Conservation (phyloP, 2,888 invertebrate genomes). For the Macrosiphum euphorbiae region DNA sequence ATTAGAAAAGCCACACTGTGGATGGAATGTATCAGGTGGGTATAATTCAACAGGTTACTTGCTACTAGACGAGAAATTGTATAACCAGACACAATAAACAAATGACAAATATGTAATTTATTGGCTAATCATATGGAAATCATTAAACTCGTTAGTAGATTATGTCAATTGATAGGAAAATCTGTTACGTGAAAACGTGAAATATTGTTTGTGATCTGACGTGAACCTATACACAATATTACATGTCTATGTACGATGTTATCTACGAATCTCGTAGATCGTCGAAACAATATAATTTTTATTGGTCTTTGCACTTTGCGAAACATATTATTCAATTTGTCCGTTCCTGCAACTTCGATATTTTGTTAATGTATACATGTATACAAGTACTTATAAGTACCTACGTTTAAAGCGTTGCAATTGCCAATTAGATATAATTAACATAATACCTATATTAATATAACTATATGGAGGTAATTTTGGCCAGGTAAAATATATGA, state of each 20-base stretch:
- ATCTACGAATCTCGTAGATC: neutral
- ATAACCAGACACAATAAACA: neutral
- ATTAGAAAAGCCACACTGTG: neutral
- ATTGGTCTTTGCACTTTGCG: neutral
- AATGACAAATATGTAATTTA: neutral
- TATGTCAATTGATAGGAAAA: neutral
- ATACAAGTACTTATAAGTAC: too few species aligned
- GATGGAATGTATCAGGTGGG: neutral
- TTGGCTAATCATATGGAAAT: neutral
- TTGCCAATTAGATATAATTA: neutral
- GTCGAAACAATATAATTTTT: neutral
- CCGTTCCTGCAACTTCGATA: neutral
- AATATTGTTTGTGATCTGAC: neutral
- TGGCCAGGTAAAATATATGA: neutral
- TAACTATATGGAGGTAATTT: neutral
- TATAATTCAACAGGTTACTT: neutral
- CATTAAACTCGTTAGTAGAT: neutral
- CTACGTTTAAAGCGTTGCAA: neutral
- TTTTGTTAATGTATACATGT: neutral
- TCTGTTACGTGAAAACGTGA: neutral
- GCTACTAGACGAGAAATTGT: neutral
- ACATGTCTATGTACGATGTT: neutral
- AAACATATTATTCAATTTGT: neutral
- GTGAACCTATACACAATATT: neutral
- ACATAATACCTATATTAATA: neutral